Base-by-base conservation (phyloP, 2,113 vertebrate species). In the Zootoca vivipara region DNA sequence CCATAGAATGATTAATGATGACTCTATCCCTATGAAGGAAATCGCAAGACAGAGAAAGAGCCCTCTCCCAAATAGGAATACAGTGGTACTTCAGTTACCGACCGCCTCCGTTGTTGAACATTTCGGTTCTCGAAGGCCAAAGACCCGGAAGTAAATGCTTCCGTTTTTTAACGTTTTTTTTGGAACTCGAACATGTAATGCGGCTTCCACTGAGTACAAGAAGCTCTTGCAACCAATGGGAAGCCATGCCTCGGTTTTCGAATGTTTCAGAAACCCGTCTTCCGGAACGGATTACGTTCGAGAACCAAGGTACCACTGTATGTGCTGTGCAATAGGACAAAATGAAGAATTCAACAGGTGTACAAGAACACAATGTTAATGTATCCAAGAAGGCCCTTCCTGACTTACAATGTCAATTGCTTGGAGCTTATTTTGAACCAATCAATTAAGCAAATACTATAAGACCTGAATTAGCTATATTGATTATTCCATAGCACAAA, bases 401-500 rank as follows among this genome's bases (percentile, higher is more conserved):
- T 40, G 16, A 72, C 1, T 67, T 13, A 38, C 72, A 10, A 1
- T 22, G 78, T 90, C 40, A n/a, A 89, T 6, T 8, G 15, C 33
- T 82, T 9, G 18, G 52, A 22, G 28, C 78, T 13, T 52, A 1
- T 64, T 85, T 58, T 87, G 0, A 18, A 79, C 85, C 30, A 70
- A 33, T 13, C 22, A 85, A 22, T 33, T 81, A 85, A 64, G 4
- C 82, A 87, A 93, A 85, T 0, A 33, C 20, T 87, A 77, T 10
- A 56, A 16, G 80, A 4, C 78, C 8, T 46, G 81, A 73, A 22
- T 89, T 82, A 72, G 0, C 67, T 2, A 7, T 0, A 7, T 16
- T 67, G 77, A 73, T 89, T 85, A 77, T 85, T 86, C 69, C 16
- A 42, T 20, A 58, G 69, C 52, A 64, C 72, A 38, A 81, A 46